Evolutionary conservation across 2,113 vertebrate species (phyloP).

Genomic region (Rousettus leschenaultii): DNA sequence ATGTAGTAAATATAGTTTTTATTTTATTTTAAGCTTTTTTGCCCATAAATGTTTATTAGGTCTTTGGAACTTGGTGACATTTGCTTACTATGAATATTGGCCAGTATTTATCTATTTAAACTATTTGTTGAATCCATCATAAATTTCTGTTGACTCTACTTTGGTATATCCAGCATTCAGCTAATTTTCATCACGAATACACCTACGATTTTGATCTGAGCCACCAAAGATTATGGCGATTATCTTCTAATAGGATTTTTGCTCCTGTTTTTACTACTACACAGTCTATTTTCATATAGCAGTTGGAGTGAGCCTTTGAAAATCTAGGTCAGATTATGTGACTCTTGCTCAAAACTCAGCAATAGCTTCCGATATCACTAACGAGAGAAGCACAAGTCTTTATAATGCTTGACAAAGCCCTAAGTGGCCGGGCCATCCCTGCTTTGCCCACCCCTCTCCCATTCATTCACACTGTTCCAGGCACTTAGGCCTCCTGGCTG

Average conservation of each 20-base stretch:
- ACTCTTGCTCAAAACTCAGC: background rate
- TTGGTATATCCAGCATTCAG: background rate
- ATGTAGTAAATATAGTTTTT: background rate
- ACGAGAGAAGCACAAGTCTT: background rate
- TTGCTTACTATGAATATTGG: background rate
- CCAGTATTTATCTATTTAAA: background rate
- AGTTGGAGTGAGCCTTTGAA: background rate
- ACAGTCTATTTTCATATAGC: background rate
- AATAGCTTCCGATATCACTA: background rate
- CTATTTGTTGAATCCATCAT: background rate
- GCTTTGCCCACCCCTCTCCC: background rate
- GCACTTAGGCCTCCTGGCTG: background rate
- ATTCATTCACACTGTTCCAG: background rate
- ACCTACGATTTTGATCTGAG: background rate
- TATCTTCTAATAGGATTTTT: background rate
- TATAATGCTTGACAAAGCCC: background rate
- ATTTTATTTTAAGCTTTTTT: constrained; percentile 29
- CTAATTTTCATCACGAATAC: background rate
- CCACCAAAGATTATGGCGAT: background rate
- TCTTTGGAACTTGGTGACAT: background rate
- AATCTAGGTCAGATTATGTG: background rate
- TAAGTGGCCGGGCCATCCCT: accelerated
- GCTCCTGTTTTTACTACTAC: background rate
- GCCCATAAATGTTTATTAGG: background rate
- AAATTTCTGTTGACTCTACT: background rate